A percentile compares a stretch with the other conserved stretches of the same genome.
These are phyloP conservation scores for Drosophila elegans DNA, from an alignment of 1,140 invertebrate species.

Conservation along the genomic window DNA sequence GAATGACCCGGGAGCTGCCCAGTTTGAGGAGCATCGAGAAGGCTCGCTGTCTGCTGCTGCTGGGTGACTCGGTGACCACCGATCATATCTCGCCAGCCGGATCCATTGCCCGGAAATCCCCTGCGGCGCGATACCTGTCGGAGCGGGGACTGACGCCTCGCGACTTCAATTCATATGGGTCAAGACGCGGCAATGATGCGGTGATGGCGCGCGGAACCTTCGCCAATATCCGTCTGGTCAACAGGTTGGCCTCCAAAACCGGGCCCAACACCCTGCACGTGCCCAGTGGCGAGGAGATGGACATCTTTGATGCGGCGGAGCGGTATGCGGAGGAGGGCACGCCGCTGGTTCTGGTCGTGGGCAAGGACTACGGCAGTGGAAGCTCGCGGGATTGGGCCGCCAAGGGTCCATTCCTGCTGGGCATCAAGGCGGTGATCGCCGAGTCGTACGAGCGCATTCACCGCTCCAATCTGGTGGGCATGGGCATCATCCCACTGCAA, in stretches of 20 bases:
- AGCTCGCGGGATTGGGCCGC: slow-evolving; percentile 56
- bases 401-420: slow-evolving; percentile 45
- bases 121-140: slow-evolving; percentile 95
- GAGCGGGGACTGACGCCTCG: slow-evolving; percentile 93
- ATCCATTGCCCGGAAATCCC: slow-evolving; percentile 97
- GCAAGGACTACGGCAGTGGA: slow-evolving; percentile 56
- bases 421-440: slow-evolving; percentile 49
- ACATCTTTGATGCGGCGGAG: slow-evolving; percentile 48
- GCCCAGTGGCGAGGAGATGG: slow-evolving; percentile 31
- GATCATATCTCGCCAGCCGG: slow-evolving; percentile 99
- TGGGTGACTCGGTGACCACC: slow-evolving; percentile 98
- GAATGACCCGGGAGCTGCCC: slow-evolving; percentile 90
- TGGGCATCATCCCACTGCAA: slow-evolving; percentile 48
- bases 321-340: slow-evolving; percentile 35
- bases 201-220: slow-evolving; percentile 89
- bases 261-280: slow-evolving; percentile 28
- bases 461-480: slow-evolving; percentile 53
- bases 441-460: slow-evolving; percentile 55
- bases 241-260: slow-evolving; percentile 12
- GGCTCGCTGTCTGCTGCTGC: slow-evolving; percentile 92
- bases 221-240: slow-evolving; percentile 49
- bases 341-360: slow-evolving; percentile 38
- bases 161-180: slow-evolving; percentile 99
- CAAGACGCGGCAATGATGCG: slow-evolving; percentile 97
- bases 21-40: slow-evolving; percentile 86